phyloP scores from a whole-genome alignment of 1,140 invertebrate genomes.

The Eupeodes corollae region DNA sequence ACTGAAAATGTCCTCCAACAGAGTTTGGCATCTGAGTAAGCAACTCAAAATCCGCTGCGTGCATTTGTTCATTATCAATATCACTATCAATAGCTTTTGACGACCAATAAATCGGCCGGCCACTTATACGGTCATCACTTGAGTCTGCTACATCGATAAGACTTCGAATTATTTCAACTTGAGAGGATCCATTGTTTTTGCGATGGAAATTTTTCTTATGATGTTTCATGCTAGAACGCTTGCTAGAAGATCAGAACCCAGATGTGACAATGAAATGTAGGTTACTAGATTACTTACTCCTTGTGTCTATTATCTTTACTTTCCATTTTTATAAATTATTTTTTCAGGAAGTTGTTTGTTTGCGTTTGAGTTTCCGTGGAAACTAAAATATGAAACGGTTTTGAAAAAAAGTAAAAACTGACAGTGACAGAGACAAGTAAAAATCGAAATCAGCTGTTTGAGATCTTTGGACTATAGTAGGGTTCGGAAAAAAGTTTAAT shows the following conservation, averaged over 20 bases:
- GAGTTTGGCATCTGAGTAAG: constrained; percentile 20
- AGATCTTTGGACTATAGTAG: no score
- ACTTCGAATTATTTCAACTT: constrained; percentile 15
- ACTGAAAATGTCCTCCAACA: constrained; percentile 28
- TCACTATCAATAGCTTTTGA: constrained; percentile 12
- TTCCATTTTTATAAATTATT: constrained; percentile 11
- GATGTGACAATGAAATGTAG: background rate
- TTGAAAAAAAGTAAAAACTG: no score
- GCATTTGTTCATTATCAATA: constrained; percentile 22
- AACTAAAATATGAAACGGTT: no score
- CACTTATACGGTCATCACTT: constrained; percentile 25
- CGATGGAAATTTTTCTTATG: constrained; percentile 17
- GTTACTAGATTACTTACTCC: constrained; percentile 20
- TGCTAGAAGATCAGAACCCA: constrained; percentile 9
- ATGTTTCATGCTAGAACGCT: constrained; percentile 27
- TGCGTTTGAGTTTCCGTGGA: no score
- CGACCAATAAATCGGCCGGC: constrained; percentile 12
- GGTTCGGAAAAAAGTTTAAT: no score
- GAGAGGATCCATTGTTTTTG: constrained; percentile 14
- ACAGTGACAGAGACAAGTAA: no score
- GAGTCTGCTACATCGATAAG: constrained; percentile 32
- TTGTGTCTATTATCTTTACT: constrained; percentile 34
- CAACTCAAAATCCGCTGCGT: constrained; percentile 25
- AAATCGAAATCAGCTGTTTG: no score
- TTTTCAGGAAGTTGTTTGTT: no score